These are phyloP conservation scores for Hemaris fuciformis DNA, from an alignment of 2,888 invertebrate genomes.

Conservation along the genomic window DNA sequence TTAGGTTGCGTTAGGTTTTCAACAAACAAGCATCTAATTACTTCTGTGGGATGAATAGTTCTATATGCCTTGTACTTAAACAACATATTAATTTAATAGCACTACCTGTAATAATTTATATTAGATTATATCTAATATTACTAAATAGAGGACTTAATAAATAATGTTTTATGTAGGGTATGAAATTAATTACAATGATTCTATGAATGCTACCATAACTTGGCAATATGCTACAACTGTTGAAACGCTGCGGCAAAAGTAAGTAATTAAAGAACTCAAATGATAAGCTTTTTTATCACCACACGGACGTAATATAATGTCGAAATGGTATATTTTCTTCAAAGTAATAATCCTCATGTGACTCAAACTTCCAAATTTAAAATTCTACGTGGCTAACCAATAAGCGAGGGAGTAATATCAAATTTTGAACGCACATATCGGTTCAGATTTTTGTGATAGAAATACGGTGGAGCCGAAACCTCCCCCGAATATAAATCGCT, in stretches of 20 bases:
- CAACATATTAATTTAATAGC: neutral
- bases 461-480: constrained; percentile 62
- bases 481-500: constrained; percentile 77
- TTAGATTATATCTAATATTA: neutral
- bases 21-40: constrained; percentile 27
- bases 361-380: no score
- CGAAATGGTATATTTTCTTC: no score
- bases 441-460: constrained; percentile 73
- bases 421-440: constrained; percentile 28
- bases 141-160: neutral
- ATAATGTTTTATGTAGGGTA: neutral
- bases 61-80: neutral
- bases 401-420: neutral
- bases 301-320: no score
- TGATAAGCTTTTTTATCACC: no score
- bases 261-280: no score
- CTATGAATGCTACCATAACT: no score
- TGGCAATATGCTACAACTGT: no score
- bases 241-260: no score
- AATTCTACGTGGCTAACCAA: neutral
- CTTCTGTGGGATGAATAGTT: neutral
- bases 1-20: constrained; percentile 72
- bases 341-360: no score
- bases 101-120: no score
- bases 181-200: neutral